Conservation (phyloP, 2,888 invertebrate species). For the Andrena fulva region DNA sequence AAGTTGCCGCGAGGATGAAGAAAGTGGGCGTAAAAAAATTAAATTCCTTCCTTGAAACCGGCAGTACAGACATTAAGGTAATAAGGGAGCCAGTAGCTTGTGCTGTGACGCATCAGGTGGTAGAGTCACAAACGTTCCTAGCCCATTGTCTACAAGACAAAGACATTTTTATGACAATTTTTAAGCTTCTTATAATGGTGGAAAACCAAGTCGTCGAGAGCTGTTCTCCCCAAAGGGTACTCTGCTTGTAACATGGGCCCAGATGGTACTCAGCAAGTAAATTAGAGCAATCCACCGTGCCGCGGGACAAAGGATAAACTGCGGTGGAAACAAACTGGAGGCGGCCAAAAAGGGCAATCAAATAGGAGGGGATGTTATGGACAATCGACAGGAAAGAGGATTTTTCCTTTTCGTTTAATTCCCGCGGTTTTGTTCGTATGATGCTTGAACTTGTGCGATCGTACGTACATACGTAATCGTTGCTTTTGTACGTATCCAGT, state of each 20-base stretch:
- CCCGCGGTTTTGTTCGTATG: neutral
- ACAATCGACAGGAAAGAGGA: constrained; percentile 23
- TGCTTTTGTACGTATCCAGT: no score
- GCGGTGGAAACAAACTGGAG: constrained; percentile 17
- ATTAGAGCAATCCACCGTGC: constrained; percentile 53
- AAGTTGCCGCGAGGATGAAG: neutral
- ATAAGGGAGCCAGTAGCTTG: neutral
- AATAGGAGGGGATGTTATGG: neutral
- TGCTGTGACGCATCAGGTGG: constrained; percentile 30
- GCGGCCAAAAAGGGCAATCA: constrained; percentile 20
- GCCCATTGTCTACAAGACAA: neutral
- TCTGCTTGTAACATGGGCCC: constrained; percentile 15
- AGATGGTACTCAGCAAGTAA: constrained; percentile 33
- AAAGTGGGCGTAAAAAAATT: neutral
- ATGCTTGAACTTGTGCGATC: no score
- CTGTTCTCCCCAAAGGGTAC: constrained; percentile 17
- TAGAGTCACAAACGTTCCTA: neutral
- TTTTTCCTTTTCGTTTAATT: constrained; percentile 27
- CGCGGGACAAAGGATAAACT: constrained; percentile 43
- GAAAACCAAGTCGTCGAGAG: constrained; percentile 23
- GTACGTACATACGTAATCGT: no score
- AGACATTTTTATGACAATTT: constrained; percentile 12
- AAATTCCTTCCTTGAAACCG: neutral
- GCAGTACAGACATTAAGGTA: constrained; percentile 5
- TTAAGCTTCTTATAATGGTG: constrained; percentile 40